Percentiles rank a stretch among this genome's conserved stretches.
Conservation (phyloP, 2,797 vertebrate genomes). For the Columba guinea region DNA sequence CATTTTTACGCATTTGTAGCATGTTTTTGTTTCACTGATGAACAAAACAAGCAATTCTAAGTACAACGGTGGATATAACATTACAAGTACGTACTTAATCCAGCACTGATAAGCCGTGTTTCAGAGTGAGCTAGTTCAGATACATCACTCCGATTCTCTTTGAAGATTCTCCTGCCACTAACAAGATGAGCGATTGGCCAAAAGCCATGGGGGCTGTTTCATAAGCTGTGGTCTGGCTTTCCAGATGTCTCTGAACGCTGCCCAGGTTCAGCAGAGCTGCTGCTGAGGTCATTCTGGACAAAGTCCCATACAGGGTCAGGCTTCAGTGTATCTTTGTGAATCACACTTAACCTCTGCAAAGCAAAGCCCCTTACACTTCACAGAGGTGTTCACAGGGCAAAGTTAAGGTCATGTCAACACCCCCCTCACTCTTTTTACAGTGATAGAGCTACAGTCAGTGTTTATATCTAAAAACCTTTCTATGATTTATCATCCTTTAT, state of each 20-base stretch:
- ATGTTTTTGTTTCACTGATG: background rate
- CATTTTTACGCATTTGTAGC: background rate
- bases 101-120: background rate
- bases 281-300: background rate
- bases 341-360: background rate
- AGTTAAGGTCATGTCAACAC: background rate
- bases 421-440: background rate
- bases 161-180: slow-evolving; percentile 19
- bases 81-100: background rate
- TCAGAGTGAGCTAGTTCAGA: background rate
- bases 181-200: slow-evolving; percentile 7
- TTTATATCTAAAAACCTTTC: background rate
- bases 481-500: background rate
- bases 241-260: slow-evolving; percentile 2
- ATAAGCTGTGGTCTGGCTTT: slow-evolving; percentile 35
- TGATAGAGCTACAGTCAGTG: background rate
- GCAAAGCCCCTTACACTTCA: background rate
- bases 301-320: background rate
- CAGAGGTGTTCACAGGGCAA: background rate
- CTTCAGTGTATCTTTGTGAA: background rate
- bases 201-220: slow-evolving; percentile 38
- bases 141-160: slow-evolving; percentile 1
- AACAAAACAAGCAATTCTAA: background rate
- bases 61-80: background rate
- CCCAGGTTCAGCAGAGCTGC: background rate